Base-by-base conservation (phyloP, 2,113 vertebrate genomes). In the Rissa tridactyla region DNA sequence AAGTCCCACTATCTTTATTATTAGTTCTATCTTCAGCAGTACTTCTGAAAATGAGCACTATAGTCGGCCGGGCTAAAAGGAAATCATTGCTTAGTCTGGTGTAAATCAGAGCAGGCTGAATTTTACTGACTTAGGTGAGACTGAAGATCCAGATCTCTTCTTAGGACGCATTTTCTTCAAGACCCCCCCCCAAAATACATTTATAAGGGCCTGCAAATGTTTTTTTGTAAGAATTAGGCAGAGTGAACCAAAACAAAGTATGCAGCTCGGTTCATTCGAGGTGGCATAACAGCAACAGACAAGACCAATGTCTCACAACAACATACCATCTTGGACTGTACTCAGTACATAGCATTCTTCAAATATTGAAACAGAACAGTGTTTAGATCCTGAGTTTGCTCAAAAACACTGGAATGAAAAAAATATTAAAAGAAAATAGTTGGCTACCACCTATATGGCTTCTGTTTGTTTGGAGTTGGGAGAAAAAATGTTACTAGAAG, bases 291-390 rank as follows among this genome's bases (percentile, higher is more conserved):
- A 95, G 66, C 40, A 87, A 51, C 42, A 94, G 69, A 72, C 36
- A 47, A 76, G 58, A 82, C 65, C 30, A 26, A 82, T 34, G 54
- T 55, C 73, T 94, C 81, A 79, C 49, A 94, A 75, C 75, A 90
- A 38, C 60, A 27, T 82, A 70, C 66, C 77, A 79, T 32, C 54
- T 46, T 38, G 62, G 52, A 80, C 49, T 36, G 49, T 62, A 42
- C 66, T 88, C 21, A 26, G 92, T 87, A 77, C 84, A 62, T 18
- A 85, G 36, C 40, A 94, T 94, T 91, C 94, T 88, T 90, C 62
- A 95, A 95, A 94, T 92, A 94, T 79, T 95, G 96, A 95, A 95
- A 92, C 29, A 95, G 84, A 60, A 76, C 58, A 87, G 46, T 46
- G 78, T 96, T 97, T 91, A 92, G 92, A 86, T 66, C 75, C 72